Base-by-base conservation (phyloP, 2,888 invertebrate genomes). In the Marasmarcha lunaedactyla region DNA sequence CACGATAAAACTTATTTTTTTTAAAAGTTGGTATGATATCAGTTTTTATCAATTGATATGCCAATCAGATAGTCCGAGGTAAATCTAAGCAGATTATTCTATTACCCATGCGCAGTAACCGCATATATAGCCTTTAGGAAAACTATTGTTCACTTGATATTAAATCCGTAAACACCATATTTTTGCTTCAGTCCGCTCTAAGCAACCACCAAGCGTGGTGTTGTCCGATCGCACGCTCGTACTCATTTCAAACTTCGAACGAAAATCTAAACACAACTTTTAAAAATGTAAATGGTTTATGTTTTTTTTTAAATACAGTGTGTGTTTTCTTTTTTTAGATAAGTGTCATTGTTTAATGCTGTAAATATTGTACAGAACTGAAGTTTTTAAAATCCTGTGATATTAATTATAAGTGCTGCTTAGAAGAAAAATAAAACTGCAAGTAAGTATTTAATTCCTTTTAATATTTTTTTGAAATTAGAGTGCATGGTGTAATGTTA, bases 331-430 rank as follows among this genome's bases (percentile, higher is more conserved):
- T 20, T 5, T 20, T 20, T 20, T 20, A 5, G 7, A 20, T 20
- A 20, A 20, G 20, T 20, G 20, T 20, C n/a, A n/a, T 20, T 20
- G 20, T 20, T 20, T 20, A 5, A 20, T 20, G 20, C 20, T 20
- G 20, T 20, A 20, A 3, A 20, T 20, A 20, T 20, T 20, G 3
- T 20, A 20, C 7, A 20, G 20, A 20, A 20, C 20, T 20, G 20
- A 34, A 33, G 53, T 51, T 50, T 38, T 44, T 68, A 70, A 71
- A 77, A 79, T 77, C 74, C 81, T 81, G 81, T 81, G 81, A 81
- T 81, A 81, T 71, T 79, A 78, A 57, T 51, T 52, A 50, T 72
- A 71, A 71, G 68, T 20, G n/a, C 53, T 55, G 39, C 43, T 50
- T 59, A 48, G 60, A 54, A 14, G 57, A 51, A 49, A 47, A 47